Conservation (phyloP, 2,113 vertebrate species). For the Nibea albiflora region DNA sequence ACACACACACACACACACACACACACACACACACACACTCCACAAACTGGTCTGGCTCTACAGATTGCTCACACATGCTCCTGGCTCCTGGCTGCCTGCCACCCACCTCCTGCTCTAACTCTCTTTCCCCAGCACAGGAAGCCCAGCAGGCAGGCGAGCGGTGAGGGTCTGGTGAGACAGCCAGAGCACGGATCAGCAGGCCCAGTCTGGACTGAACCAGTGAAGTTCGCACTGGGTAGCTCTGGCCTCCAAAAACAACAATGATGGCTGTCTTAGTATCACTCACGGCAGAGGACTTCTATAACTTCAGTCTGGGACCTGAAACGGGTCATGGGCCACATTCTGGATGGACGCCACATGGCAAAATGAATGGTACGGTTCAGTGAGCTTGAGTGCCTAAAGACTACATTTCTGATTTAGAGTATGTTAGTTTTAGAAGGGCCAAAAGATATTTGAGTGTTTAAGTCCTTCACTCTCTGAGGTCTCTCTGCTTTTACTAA, state of each 20-base stretch:
- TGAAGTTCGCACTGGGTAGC: slow-evolving; percentile 41
- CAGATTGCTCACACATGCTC: slow-evolving; percentile 79
- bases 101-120: slow-evolving; percentile 42
- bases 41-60: slow-evolving; percentile 22
- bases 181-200: slow-evolving; percentile 40
- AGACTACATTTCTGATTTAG: slow-evolving; percentile 41
- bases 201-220: slow-evolving; percentile 43
- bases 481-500: slow-evolving; percentile 38
- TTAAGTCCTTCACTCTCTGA: slow-evolving; percentile 14
- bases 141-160: slow-evolving; percentile 58
- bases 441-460: slow-evolving; percentile 33
- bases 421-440: slow-evolving; percentile 47
- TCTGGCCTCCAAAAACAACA: slow-evolving; percentile 45
- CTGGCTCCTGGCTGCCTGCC: slow-evolving; percentile 64
- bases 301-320: not conserved
- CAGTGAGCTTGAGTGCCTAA: slow-evolving; percentile 24
- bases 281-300: not conserved
- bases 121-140: slow-evolving; percentile 59
- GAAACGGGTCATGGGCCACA: slow-evolving; percentile 19
- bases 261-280: not conserved
- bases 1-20: slow-evolving; percentile 12
- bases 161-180: slow-evolving; percentile 39
- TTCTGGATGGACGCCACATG: slow-evolving; percentile 33
- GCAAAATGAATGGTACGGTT: slow-evolving; percentile 23
- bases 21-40: slow-evolving; percentile 29